Base-by-base conservation (phyloP, 2,888 invertebrate species). In the Seladonia tumulorum region DNA sequence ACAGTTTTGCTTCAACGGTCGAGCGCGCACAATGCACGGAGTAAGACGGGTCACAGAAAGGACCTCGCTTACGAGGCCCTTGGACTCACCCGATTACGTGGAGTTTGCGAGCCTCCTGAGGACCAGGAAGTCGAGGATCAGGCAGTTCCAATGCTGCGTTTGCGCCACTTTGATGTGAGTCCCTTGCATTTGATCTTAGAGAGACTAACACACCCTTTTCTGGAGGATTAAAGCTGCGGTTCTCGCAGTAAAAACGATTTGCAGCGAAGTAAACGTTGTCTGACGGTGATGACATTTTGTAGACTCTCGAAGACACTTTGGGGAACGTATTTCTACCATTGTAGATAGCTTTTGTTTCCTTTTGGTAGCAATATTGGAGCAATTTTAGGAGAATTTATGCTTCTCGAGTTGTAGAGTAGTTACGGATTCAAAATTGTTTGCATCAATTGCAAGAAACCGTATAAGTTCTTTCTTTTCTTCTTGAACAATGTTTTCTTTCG, bases 121-220 rank as follows among this genome's bases (percentile, higher is more conserved):
- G 60, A 94, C 94, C 22, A 95, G 96, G 72, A 95, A 95, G 71
- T 93, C 93, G 16, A 95, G 95, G 90, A 93, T 96, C 88, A 95
- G 95, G 75, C 96, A 96, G 92, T 97, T 97, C 92, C 97, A 98
- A 91, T 98, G 97, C 93, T 97, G 97, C 89, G 95, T 97, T 71
- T 97, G 97, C 91, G 96, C 97, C 7, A 95, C 96, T 16, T 94
- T 97, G 81, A 94, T 97, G 98, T 98, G 95, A 97, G 97, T 96
- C 45, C 39, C 1, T 14, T 60, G 60, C n/a, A 14, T 14, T 60
- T 25, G 1, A 25, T 60, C 60, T 60, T 60, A 53, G 53, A 22
- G 53, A 53, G 8, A 22, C 22, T 53, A 53, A 22, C 22, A 53
- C 22, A 22, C 22, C 53, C 2, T 22, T 22, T 10, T 22, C 2